These are phyloP conservation scores for Sorex araneus DNA, from an alignment of 2,113 vertebrate species.

Conservation along the genomic window DNA sequence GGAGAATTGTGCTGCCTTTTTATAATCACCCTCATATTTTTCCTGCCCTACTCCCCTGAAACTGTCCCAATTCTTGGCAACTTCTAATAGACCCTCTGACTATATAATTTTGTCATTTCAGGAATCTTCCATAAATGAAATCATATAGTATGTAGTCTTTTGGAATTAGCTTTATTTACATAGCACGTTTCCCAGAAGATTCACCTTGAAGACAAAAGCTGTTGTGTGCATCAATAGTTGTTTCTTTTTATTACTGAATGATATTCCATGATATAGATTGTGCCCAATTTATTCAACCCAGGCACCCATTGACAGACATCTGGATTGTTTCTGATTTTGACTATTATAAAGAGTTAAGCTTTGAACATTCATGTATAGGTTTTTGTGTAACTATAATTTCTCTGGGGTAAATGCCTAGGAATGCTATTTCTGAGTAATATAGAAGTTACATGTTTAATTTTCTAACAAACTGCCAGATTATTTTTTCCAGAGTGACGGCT, in stretches of 20 bases:
- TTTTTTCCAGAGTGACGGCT: conserved; percentile 37
- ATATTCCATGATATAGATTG: neutral
- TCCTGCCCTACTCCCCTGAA: neutral
- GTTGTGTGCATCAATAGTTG: neutral
- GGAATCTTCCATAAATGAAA: conserved; percentile 13
- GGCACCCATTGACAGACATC: neutral
- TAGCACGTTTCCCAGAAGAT: neutral
- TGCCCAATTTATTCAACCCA: neutral
- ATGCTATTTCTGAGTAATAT: conserved; percentile 1
- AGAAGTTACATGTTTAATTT: conserved; percentile 38
- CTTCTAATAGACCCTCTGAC: neutral
- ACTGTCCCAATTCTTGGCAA: neutral
- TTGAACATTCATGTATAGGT: conserved; percentile 5
- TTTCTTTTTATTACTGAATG: too few species aligned
- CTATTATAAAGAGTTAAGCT: neutral
- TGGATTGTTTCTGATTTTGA: too few species aligned
- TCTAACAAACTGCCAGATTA: conserved; percentile 46
- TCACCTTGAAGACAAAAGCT: neutral
- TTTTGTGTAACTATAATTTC: conserved; percentile 51
- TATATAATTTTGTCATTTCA: neutral
- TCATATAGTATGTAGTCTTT: neutral
- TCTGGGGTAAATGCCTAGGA: conserved; percentile 53
- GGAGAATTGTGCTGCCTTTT: neutral
- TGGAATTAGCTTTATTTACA: conserved; percentile 3
- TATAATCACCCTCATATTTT: neutral